Conservation (phyloP, 2,797 vertebrate genomes). For the Microctenopoma lineatum region DNA sequence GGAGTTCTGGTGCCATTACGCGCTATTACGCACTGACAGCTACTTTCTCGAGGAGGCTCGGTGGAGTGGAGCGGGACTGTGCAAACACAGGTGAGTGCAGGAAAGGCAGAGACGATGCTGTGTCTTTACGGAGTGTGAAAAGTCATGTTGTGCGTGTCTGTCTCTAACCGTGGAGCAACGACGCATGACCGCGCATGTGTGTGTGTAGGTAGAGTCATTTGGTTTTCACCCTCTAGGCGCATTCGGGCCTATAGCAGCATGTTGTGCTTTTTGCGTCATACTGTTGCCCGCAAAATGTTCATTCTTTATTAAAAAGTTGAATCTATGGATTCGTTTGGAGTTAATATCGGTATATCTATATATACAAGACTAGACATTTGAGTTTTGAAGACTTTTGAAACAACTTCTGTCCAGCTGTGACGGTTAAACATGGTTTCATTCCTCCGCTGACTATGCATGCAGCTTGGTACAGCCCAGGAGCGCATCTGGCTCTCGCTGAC, state of each 20-base stretch:
- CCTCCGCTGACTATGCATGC: conserved; percentile 1
- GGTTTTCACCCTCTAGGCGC: not conserved
- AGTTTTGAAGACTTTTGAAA: no score
- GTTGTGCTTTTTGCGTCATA: not conserved
- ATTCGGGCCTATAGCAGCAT: not conserved
- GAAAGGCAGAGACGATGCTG: not conserved
- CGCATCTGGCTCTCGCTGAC: conserved; percentile 56
- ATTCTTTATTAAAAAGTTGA: not conserved
- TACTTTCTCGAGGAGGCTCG: conserved; percentile 39
- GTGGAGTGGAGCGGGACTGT: conserved; percentile 36
- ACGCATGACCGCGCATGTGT: conserved; percentile 9
- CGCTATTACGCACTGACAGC: conserved; percentile 68
- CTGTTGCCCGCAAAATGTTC: not conserved
- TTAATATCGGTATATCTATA: not conserved
- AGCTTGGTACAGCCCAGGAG: conserved; percentile 24
- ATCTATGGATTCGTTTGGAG: not conserved
- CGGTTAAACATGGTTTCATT: conserved; percentile 13
- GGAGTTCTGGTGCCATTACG: conserved; percentile 64
- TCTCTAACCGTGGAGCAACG: not conserved
- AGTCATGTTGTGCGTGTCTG: not conserved
- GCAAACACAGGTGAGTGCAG: conserved; percentile 60
- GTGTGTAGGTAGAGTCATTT: not conserved
- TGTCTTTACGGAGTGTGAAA: not conserved
- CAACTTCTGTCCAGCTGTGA: not conserved
- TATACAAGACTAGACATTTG: no score